phyloP scores from a whole-genome alignment of 2,113 vertebrate genomes.

The Pogonocichla stellata region DNA sequence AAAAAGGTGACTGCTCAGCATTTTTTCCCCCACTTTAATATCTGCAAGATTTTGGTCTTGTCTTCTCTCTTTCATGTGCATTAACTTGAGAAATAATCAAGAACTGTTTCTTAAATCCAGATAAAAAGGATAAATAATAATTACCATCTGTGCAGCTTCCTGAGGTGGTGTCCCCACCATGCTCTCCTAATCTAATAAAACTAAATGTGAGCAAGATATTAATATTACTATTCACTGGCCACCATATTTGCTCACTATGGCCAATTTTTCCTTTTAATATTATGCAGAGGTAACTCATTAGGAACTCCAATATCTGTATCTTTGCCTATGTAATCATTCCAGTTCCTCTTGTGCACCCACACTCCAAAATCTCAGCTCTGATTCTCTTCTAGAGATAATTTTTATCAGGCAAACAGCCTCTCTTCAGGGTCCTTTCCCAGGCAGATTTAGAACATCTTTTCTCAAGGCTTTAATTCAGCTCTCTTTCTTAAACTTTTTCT shows the following conservation, averaged over 20 bases:
- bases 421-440: not conserved
- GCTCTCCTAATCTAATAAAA: not conserved
- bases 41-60: not conserved
- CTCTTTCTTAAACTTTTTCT: not conserved
- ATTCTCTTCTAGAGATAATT: not conserved
- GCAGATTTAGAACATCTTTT: not conserved
- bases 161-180: not conserved
- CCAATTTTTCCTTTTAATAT: not conserved
- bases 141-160: not conserved
- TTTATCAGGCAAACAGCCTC: not conserved
- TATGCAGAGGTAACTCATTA: not conserved
- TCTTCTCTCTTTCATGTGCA: not conserved
- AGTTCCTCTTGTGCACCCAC: accelerated
- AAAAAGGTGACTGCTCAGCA: not conserved
- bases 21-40: not conserved
- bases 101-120: not conserved
- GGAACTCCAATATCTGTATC: accelerated
- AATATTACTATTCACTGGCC: not conserved
- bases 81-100: not conserved
- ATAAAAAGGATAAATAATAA: not conserved
- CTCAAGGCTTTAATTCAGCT: not conserved
- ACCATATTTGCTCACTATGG: not conserved
- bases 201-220: not conserved
- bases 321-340: not conserved
- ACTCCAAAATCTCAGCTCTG: not conserved